Evolutionary conservation across 2,797 vertebrate species (phyloP).

Genomic region (Leptatherina wallacei): DNA sequence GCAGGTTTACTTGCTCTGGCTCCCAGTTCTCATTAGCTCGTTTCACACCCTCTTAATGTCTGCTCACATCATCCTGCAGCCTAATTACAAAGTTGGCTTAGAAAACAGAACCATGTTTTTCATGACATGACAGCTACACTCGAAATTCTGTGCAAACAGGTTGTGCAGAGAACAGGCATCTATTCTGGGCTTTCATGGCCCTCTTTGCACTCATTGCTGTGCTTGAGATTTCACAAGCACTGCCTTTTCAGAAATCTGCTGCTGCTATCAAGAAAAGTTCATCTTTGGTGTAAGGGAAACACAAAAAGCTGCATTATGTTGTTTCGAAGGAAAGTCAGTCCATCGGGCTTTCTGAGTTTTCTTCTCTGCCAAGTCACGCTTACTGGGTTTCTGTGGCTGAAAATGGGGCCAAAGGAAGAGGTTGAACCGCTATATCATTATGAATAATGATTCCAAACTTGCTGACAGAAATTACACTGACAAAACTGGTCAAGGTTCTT

Average conservation of each 20-base stretch:
- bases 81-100: constrained; percentile 67
- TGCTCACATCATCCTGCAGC: constrained; percentile 44
- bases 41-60: constrained; percentile 60
- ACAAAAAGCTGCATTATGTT: constrained; percentile 55
- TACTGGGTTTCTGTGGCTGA: constrained; percentile 63
- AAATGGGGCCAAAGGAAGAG: constrained; percentile 53
- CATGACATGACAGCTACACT: constrained; percentile 73
- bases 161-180: constrained; percentile 64
- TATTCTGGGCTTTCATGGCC: constrained; percentile 51
- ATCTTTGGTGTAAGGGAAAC: constrained; percentile 24
- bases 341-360: constrained; percentile 35
- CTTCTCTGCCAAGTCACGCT: constrained; percentile 66
- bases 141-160: constrained; percentile 80
- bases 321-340: constrained; percentile 41
- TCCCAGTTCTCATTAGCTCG: constrained; percentile 40
- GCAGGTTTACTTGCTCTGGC: constrained; percentile 3
- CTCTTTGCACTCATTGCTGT: constrained; percentile 14
- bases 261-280: constrained; percentile 20
- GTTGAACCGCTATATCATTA: constrained; percentile 58
- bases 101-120: constrained; percentile 69
- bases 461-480: constrained; percentile 67
- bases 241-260: constrained; percentile 23
- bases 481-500: constrained; percentile 49
- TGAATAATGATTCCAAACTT: constrained; percentile 68
- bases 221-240: constrained; percentile 6